Percentiles rank a stretch among this genome's conserved stretches.
Evolutionary conservation across 2,888 invertebrate species (phyloP).

Genomic region (Cyaniris semiargus): DNA sequence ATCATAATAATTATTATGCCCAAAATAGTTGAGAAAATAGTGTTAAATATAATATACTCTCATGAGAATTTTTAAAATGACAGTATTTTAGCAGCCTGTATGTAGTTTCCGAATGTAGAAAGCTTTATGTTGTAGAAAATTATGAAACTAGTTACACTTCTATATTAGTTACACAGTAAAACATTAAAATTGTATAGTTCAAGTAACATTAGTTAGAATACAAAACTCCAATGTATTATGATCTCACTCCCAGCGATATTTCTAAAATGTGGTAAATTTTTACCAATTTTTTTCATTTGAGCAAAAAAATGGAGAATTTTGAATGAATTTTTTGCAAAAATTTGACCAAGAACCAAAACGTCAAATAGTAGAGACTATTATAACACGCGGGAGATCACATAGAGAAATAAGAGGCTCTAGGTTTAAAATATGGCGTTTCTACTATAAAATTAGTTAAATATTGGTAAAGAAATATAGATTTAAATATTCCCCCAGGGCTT

Average conservation of each 20-base stretch:
- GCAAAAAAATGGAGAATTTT: not conserved
- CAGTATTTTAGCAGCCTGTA: constrained; percentile 2
- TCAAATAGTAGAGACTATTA: not conserved
- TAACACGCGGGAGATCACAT: constrained; percentile 30
- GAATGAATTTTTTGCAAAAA: not conserved
- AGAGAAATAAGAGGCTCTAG: constrained; percentile 32
- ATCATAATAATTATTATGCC: not conserved
- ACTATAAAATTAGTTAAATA: constrained; percentile 9
- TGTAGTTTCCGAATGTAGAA: constrained; percentile 11
- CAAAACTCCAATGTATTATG: constrained; percentile 25
- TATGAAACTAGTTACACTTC: constrained; percentile 7
- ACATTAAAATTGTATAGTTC: not conserved
- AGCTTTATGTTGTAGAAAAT: constrained; percentile 8
- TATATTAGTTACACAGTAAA: constrained; percentile 19
- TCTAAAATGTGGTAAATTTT: not conserved
- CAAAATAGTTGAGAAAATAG: not conserved
- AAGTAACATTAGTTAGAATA: constrained; percentile 9
- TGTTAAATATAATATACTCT: not conserved
- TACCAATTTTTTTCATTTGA: not conserved
- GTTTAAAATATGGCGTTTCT: constrained; percentile 20
- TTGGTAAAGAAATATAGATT: constrained; percentile 25
- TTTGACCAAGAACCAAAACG: not conserved
- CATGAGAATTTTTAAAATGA: not conserved
- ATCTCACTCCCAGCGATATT: constrained; percentile 24
- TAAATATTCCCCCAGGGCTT: constrained; percentile 16